These are phyloP conservation scores for Sinopyrophorus schimmeli DNA, from an alignment of 2,888 invertebrate genomes.

Conservation along the genomic window DNA sequence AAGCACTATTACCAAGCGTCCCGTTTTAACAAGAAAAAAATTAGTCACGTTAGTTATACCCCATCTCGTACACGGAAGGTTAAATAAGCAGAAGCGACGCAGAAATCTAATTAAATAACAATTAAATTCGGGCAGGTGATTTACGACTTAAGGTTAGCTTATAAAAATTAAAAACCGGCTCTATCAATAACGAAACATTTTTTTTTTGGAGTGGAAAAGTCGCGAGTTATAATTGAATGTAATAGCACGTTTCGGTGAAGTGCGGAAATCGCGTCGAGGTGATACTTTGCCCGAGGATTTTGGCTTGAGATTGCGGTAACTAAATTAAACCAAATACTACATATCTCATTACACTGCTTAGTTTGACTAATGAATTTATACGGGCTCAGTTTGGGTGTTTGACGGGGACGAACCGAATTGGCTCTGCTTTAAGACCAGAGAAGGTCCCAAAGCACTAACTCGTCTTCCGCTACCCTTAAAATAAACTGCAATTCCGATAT, in stretches of 20 bases:
- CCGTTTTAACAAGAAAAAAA: too few species aligned
- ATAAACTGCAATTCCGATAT: conserved; percentile 8
- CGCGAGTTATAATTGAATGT: conserved; percentile 9
- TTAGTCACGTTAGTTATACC: too few species aligned
- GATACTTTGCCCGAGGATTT: conserved; percentile 7
- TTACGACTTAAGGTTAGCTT: too few species aligned
- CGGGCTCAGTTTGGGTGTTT: conserved; percentile 19
- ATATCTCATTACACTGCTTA: conserved; percentile 26
- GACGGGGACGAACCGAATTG: conserved; percentile 18
- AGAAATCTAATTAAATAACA: too few species aligned
- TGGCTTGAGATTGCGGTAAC: conserved; percentile 13
- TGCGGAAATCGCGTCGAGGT: conserved; percentile 9
- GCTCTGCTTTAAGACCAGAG: conserved; percentile 11
- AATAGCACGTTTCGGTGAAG: conserved; percentile 1
- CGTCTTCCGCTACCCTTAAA: conserved; percentile 7
- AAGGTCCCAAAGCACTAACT: conserved; percentile 9
- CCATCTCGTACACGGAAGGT: too few species aligned
- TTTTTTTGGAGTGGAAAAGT: too few species aligned
- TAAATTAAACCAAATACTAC: conserved; percentile 23
- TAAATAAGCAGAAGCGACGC: too few species aligned
- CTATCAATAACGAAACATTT: too few species aligned
- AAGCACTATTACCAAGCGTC: too few species aligned
- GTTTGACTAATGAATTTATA: conserved; percentile 26
- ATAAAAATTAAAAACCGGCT: too few species aligned
- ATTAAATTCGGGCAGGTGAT: too few species aligned